Evolutionary conservation across 2,888 invertebrate species (phyloP), one percentile per base, ranked within the genome.

Genomic region (Patella pellucida): DNA sequence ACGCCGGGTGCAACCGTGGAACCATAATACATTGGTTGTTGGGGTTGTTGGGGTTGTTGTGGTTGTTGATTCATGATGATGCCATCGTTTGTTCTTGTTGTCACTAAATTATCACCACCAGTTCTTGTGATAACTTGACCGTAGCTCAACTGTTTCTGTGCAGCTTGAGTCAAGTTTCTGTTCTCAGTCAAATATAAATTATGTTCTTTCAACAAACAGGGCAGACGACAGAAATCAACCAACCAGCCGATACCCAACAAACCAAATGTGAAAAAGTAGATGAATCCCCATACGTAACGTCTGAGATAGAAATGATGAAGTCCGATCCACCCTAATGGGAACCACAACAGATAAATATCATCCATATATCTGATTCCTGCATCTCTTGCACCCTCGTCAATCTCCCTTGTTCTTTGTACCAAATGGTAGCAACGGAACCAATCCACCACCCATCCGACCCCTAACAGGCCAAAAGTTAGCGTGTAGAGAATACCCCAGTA

Each of bases 391-490:
- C 77, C 70, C 14, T 16, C 16, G 9, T 76, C 73, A 0, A 69
- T 71, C 41, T 76, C 71, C 74, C 85, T 86, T 15, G 81, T 77
- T 11, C 85, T 73, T 23, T 78, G 76, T n/a, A 85, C 84, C 11
- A 87, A 77, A 41, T 76, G 68, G 9, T 82, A 81, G 23, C 85
- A 77, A 31, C 88, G 78, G 76, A 85, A 83, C 79, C 84, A 84
- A 77, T 88, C 88, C 16, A 82, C 77, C 1, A 87, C 52, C 83
- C 85, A 87, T 16, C 86, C 86, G n/a, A 78, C 14, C 1, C 81
- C 81, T 19, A 74, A 1, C 23, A 79, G 69, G 0, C 81, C 78
- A 4, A 77, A 27, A 3, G 78, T 78, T 31, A 74, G 72, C 2
- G 73, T 71, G 50, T 79, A 79, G 51, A 76, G 62, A 9, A 76